Base-by-base conservation (phyloP, 2,888 invertebrate genomes). In the Andricus curvator region DNA sequence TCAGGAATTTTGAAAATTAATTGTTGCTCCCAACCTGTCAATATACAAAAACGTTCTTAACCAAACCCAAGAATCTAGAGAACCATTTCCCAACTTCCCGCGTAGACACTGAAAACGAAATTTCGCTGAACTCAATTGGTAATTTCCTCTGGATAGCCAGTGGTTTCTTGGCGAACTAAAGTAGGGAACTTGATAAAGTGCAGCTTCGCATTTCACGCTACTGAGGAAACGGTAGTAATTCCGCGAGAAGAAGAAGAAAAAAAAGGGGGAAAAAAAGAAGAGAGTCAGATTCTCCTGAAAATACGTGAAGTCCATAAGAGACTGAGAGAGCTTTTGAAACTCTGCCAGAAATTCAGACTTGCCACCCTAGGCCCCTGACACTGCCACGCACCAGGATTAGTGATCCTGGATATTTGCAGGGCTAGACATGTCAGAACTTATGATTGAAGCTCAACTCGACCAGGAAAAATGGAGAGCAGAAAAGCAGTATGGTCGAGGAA, bases 371-470 rank as follows among this genome's bases (percentile, higher is more conserved):
- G 51, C 37, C 74, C 48, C 74, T 74, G 74, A 66, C 76, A 65
- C 66, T 77, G 41, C 66, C 56, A 88, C 88, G 88, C 88, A 88
- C 83, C 82, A 82, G 88, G 88, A 89, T 89, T 88, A 89, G 88
- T 85, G 84, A 81, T 79, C 84, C 82, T 83, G 84, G 68, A 51
- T 65, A 17, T 65, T 51, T 70, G 64, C 48, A 77, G 83, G 82
- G 78, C 82, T 81, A 85, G 87, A 85, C 87, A 84, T 84, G 87
- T 86, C 85, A 83, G 88, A 86, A 89, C 89, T 89, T 89, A 89
- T 89, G 89, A 89, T 89, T 87, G 89, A 88, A 87, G 87, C 86
- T 88, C 83, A 85, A 86, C 87, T 86, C 80, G 84, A 84, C 84
- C 87, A 84, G 82, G 88, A 84, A 85, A 88, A 88, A 86, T 86